Conservation (phyloP, 1,140 invertebrate genomes). For the Schlechtendalia chinensis region DNA sequence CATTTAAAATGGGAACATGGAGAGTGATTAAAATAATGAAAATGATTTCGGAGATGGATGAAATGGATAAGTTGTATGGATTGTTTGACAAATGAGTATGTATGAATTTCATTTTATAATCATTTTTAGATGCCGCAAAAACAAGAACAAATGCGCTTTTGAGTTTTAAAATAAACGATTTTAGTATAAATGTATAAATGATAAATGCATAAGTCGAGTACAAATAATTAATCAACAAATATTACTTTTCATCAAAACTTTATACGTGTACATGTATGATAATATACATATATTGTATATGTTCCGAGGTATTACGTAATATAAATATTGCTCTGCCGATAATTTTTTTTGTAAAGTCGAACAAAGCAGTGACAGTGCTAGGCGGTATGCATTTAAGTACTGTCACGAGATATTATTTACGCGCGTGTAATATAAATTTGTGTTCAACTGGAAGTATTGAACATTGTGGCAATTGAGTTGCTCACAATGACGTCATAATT, state of each 20-base stretch:
- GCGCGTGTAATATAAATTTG: not conserved
- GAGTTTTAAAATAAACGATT: conserved; percentile 10
- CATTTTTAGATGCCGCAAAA: not conserved
- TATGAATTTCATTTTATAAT: conserved; percentile 8
- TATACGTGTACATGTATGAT: not conserved
- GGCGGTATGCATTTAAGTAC: not conserved
- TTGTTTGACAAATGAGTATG: conserved; percentile 18
- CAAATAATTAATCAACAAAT: not conserved
- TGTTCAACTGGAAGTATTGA: not conserved
- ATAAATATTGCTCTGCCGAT: not conserved
- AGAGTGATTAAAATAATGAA: not conserved
- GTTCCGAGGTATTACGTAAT: too few relatives aligned
- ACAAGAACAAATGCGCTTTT: not conserved
- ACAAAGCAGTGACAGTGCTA: too few relatives aligned
- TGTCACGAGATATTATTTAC: too few relatives aligned
- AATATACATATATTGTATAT: not conserved
- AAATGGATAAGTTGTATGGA: not conserved
- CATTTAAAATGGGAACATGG: not conserved
- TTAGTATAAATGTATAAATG: not conserved
- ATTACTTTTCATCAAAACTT: conserved; percentile 20
- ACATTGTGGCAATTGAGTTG: conserved; percentile 8
- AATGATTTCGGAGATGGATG: conserved; percentile 2
- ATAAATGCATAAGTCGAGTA: not conserved
- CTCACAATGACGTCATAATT: not conserved
- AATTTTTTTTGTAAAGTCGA: not conserved